Evolutionary conservation across 2,888 invertebrate genomes (phyloP).

Genomic region (Cryptus armator): DNA sequence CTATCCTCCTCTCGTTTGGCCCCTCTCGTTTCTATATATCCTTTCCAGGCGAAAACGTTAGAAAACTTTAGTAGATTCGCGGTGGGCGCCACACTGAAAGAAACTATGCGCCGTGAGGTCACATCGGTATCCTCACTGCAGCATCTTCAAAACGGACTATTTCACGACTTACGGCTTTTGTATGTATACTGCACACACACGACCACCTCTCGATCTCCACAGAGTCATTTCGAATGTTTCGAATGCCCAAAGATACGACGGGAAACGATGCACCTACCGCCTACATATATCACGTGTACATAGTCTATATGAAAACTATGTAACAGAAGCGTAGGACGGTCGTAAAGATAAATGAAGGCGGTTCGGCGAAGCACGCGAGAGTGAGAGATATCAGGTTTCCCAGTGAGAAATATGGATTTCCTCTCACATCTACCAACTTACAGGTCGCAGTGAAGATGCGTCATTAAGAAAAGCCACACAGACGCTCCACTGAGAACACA

Average conservation of each 20-base stretch:
- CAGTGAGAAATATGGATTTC: conserved; percentile 58
- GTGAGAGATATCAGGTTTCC: conserved; percentile 57
- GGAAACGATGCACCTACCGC: conserved; percentile 38
- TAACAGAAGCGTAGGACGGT: conserved; percentile 5
- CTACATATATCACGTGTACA: conserved; percentile 9
- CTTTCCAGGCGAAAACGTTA: conserved; percentile 18
- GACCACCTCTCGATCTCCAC: conserved; percentile 19
- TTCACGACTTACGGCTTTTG: conserved; percentile 21
- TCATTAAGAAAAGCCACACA: not conserved
- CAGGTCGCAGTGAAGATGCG: not conserved
- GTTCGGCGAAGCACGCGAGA: conserved; percentile 32
- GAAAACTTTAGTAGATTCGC: conserved; percentile 34
- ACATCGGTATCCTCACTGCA: conserved; percentile 5
- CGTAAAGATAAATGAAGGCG: conserved; percentile 58
- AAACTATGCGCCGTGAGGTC: conserved; percentile 21
- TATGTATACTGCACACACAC: conserved; percentile 7
- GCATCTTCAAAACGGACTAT: conserved; percentile 42
- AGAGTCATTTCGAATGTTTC: conserved; percentile 28
- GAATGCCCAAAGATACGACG: conserved; percentile 38
- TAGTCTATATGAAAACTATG: conserved; percentile 9
- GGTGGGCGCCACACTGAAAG: not conserved
- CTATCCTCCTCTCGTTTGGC: not conserved
- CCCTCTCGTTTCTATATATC: conserved; percentile 31
- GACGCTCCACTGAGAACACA: not conserved
- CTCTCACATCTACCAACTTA: conserved; percentile 28